Conservation (phyloP, 2,113 vertebrate species). For the Muntiacus reevesi region DNA sequence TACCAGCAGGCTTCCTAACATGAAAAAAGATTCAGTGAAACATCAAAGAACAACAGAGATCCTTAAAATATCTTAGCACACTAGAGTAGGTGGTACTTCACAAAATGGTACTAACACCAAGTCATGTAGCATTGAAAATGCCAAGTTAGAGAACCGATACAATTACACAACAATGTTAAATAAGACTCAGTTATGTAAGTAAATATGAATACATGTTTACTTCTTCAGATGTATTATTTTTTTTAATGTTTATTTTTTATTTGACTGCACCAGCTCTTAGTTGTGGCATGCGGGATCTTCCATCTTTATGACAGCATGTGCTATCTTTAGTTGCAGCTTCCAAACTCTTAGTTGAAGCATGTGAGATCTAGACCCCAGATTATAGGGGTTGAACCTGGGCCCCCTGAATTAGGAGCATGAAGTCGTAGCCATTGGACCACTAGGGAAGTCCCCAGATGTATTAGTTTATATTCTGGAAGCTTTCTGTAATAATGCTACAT, state of each 20-base stretch:
- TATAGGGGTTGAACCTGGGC: background rate
- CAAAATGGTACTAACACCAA: background rate
- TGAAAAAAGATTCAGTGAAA: conserved; percentile 39
- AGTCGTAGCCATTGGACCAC: background rate
- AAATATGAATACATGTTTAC: background rate
- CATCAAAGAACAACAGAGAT: conserved; percentile 44
- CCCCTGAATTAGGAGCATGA: background rate
- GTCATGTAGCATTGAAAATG: background rate
- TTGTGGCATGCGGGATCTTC: background rate
- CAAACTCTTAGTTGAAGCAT: background rate
- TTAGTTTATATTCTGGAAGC: background rate
- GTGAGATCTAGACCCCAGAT: background rate
- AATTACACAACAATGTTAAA: background rate
- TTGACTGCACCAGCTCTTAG: background rate
- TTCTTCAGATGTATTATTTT: background rate
- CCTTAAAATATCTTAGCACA: background rate
- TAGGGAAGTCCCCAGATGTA: background rate
- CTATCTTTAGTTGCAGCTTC: background rate
- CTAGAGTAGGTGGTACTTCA: background rate
- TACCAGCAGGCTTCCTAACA: conserved; percentile 51
- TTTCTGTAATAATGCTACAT: background rate
- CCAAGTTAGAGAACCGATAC: background rate
- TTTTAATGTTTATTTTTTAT: background rate
- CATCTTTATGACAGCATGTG: background rate
- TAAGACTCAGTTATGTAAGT: background rate